Evolutionary conservation across 2,888 invertebrate species (phyloP), one percentile per base, ranked within the genome.

Genomic region (Rhamnusium bicolor): DNA sequence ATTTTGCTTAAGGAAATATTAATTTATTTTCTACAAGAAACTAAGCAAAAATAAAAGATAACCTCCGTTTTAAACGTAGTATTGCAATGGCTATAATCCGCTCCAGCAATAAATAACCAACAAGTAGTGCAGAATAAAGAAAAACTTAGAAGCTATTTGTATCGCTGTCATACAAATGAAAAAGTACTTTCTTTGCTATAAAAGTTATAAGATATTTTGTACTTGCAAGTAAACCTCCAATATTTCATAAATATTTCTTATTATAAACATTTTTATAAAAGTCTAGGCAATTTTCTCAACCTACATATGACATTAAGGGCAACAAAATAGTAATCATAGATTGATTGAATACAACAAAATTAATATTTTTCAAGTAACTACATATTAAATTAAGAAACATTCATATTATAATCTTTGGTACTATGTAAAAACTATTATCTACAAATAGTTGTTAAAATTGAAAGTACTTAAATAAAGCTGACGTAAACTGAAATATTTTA

Each of bases 121-220:
- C 21, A 14, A 56, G 14, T 7, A 29, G 19, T 1, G 21, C 19
- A 54, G 10, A 2, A 32, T 32, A 32, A 18, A 4, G 12, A 16
- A 8, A 58, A 58, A 58, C 32, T 58, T 58, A 32, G 24, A 58
- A 5, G 29, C 32, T 32, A 14, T 32, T 58, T 32, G 32, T 58
- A n/a, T 58, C 16, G 58, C 32, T 32, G 58, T 29, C 58, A 58
- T 58, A 16, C 12, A 24, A 32, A 32, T 58, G 58, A 58, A 32
- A 32, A 32, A 58, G 32, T 58, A 32, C 16, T 12, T 58, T 32
- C n/a, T 58, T 29, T 32, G 8, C 58, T 14, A 32, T 29, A 8
- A 18, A 29, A 29, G 53, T 53, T 19, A 24, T 56, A 56, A 58
- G 10, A 58, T 18, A 14, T 27, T 6, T 24, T 14, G n/a, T 56